phyloP scores from a whole-genome alignment of 2,888 invertebrate genomes.

The Pristionchus fissidentatus region DNA sequence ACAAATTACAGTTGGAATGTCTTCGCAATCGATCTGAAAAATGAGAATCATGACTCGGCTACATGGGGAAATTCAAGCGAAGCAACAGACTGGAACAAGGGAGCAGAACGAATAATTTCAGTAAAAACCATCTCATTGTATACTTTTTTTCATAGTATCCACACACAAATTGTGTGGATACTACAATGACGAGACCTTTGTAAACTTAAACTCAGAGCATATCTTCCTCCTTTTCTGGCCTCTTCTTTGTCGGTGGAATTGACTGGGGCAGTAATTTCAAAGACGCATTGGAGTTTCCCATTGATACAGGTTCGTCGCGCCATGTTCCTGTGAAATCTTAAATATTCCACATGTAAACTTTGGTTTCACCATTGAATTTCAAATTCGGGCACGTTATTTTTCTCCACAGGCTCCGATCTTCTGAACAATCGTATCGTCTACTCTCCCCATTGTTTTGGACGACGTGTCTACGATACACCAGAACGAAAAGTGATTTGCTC shows the following conservation, averaged over 20 bases:
- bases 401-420: background rate
- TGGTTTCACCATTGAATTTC: no score
- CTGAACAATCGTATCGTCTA: constrained; percentile 47
- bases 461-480: constrained; percentile 27
- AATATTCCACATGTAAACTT: no score
- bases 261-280: constrained; percentile 46
- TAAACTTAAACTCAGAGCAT: background rate
- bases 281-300: background rate
- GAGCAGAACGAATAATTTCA: constrained; percentile 45
- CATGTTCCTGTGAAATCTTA: no score
- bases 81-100: constrained; percentile 45
- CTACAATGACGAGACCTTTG: no score
- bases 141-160: no score
- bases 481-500: no score
- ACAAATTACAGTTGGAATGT: constrained; percentile 43
- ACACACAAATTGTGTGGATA: no score
- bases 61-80: constrained; percentile 35
- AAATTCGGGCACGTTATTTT: background rate
- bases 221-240: constrained; percentile 10
- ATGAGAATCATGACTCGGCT: constrained; percentile 49
- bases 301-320: background rate
- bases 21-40: constrained; percentile 49
- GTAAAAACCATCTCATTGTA: no score
- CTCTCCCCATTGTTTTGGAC: constrained; percentile 49
- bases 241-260: constrained; percentile 47